phyloP scores from a whole-genome alignment of 2,113 vertebrate species.

The Quiscalus mexicanus region DNA sequence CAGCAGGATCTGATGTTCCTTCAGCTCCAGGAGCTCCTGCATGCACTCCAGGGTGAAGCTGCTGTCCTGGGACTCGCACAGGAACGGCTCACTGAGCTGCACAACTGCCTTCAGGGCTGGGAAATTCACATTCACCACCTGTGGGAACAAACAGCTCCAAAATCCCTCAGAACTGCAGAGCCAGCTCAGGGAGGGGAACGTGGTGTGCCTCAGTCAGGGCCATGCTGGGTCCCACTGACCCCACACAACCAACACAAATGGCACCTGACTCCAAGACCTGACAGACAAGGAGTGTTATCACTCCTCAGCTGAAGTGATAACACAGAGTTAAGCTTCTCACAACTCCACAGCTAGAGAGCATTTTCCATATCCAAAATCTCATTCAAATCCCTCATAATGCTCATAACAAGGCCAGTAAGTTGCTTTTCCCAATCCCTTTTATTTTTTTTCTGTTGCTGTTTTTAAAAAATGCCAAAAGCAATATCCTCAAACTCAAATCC shows the following conservation, averaged over 20 bases:
- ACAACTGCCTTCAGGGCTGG: constrained; percentile 82
- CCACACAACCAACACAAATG: background rate
- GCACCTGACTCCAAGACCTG: no score
- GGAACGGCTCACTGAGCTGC: constrained; percentile 78
- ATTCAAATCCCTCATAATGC: background rate
- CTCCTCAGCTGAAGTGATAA: background rate
- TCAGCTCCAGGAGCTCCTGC: constrained; percentile 83
- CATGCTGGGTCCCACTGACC: background rate
- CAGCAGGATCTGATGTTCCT: constrained; percentile 80
- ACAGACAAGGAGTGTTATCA: no score
- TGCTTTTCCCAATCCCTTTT: background rate
- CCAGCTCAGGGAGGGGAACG: background rate
- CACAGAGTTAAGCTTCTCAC: background rate
- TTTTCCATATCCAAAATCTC: background rate
- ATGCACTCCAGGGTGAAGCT: constrained; percentile 81
- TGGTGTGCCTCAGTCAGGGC: accelerated
- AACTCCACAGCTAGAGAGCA: background rate
- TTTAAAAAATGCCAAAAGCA: background rate
- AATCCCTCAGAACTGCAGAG: background rate
- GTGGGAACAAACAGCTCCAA: background rate
- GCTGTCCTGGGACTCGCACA: constrained; percentile 80
- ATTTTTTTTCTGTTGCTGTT: background rate
- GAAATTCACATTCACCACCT: constrained; percentile 86
- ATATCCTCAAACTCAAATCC: background rate
- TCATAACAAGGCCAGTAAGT: background rate